Percentiles rank a stretch among this genome's conserved stretches.
These are phyloP conservation scores for Danionella dracula DNA, from an alignment of 2,797 vertebrate genomes.

Conservation along the genomic window DNA sequence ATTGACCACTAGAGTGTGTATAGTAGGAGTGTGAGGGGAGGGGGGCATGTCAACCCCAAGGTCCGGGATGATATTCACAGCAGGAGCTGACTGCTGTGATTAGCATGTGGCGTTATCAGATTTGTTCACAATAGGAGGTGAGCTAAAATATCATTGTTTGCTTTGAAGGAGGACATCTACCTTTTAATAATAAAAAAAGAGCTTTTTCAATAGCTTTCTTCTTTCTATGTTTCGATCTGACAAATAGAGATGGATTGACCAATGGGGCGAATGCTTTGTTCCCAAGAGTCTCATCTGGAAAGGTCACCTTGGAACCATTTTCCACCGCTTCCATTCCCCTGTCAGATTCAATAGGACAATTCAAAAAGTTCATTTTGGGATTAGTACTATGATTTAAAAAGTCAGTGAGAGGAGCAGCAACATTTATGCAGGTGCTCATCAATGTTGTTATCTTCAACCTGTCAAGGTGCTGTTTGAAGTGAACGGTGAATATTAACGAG, in stretches of 20 bases:
- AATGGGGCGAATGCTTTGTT: conserved; percentile 26
- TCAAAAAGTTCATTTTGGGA: conserved; percentile 1
- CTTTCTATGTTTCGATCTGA: background rate
- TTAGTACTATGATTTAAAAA: conserved; percentile 37
- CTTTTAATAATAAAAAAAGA: conserved; percentile 35
- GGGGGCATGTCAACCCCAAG: background rate
- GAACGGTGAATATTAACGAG: conserved; percentile 37
- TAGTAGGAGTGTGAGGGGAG: background rate
- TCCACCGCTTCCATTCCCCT: conserved; percentile 35
- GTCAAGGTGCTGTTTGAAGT: conserved; percentile 31
- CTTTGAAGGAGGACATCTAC: conserved; percentile 4
- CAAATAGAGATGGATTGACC: background rate
- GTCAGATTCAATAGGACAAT: conserved; percentile 22
- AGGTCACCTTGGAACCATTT: conserved; percentile 43
- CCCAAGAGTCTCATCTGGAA: conserved; percentile 27
- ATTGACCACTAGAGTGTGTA: background rate
- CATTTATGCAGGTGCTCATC: conserved; percentile 11
- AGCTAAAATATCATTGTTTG: conserved; percentile 21
- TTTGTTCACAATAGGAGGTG: conserved; percentile 17
- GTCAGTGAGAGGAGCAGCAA: conserved; percentile 1
- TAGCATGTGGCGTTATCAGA: conserved; percentile 33
- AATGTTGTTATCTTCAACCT: conserved; percentile 30
- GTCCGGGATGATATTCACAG: conserved; percentile 25
- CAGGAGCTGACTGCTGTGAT: conserved; percentile 28
- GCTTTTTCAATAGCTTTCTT: background rate